These are phyloP conservation scores for Laothoe populi DNA, from an alignment of 2,888 invertebrate genomes.

Conservation along the genomic window DNA sequence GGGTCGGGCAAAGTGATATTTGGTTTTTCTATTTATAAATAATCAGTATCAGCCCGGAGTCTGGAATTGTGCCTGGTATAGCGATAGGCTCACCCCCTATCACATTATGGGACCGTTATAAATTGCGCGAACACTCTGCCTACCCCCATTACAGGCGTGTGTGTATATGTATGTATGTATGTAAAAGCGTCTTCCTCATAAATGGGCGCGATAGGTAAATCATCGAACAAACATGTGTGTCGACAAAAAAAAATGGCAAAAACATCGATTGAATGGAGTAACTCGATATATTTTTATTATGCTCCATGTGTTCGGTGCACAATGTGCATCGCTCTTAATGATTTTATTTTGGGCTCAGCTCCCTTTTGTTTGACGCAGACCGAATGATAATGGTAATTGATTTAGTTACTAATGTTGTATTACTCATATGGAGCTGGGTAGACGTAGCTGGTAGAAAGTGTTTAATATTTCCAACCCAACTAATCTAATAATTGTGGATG, in stretches of 20 bases:
- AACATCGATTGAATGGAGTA: constrained; percentile 52
- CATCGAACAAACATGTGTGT: constrained; percentile 43
- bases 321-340: constrained; percentile 43
- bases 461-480: too few relatives aligned
- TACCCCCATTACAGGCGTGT: too few relatives aligned
- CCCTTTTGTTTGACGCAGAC: constrained; percentile 15
- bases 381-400: constrained; percentile 19
- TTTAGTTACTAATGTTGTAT: background rate
- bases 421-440: background rate
- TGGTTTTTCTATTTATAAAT: too few relatives aligned
- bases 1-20: too few relatives aligned
- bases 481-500: too few relatives aligned
- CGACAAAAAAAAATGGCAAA: constrained; percentile 56
- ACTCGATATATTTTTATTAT: constrained; percentile 70
- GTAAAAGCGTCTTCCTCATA: background rate
- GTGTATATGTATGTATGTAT: too few relatives aligned
- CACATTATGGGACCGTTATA: too few relatives aligned
- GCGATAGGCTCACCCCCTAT: too few relatives aligned
- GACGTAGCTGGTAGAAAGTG: too few relatives aligned
- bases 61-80: too few relatives aligned
- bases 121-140: too few relatives aligned
- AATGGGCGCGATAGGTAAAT: constrained; percentile 22
- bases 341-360: constrained; percentile 19
- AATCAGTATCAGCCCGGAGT: too few relatives aligned
- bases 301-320: constrained; percentile 62